A percentile compares a stretch with the other conserved stretches of the same genome.
Evolutionary conservation across 2,888 invertebrate genomes (phyloP).

Genomic region (Taphrorychus bicolor): DNA sequence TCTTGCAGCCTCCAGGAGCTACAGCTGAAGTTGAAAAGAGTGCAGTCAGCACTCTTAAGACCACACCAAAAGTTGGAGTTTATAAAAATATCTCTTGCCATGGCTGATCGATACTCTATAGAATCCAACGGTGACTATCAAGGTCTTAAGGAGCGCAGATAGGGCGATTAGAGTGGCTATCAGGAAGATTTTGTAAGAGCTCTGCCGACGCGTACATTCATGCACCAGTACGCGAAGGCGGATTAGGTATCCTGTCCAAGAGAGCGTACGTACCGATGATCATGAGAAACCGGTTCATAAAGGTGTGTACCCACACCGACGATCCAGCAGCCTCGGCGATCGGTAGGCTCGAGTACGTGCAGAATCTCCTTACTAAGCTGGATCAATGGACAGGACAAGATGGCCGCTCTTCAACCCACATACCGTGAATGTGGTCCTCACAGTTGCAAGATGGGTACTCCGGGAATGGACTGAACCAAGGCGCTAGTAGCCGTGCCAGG

Average conservation of each 20-base stretch:
- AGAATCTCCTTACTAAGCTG: background rate
- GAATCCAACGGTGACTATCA: background rate
- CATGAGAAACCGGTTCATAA: background rate
- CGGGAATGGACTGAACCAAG: conserved; percentile 36
- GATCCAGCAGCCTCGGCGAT: background rate
- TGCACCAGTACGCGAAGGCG: conserved; percentile 9
- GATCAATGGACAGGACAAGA: background rate
- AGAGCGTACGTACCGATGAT: conserved; percentile 15
- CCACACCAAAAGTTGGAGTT: conserved; percentile 13
- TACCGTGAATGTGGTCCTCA: conserved; percentile 13
- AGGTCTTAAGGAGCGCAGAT: conserved; percentile 7
- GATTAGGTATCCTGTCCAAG: conserved; percentile 14
- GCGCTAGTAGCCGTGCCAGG: background rate
- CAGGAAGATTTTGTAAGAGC: background rate
- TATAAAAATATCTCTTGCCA: conserved; percentile 10
- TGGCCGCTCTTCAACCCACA: background rate
- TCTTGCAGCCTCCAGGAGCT: too few species aligned
- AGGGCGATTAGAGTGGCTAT: conserved; percentile 4
- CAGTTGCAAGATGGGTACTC: conserved; percentile 32
- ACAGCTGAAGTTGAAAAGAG: too few species aligned
- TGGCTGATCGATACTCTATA: conserved; percentile 11
- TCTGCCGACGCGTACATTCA: conserved; percentile 19
- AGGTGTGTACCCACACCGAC: background rate
- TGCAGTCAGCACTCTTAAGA: conserved; percentile 1
- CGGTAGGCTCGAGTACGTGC: background rate